Percentiles rank a stretch among this genome's conserved stretches.
phyloP scores from a whole-genome alignment of 2,113 vertebrate genomes.

The Narcine bancroftii region DNA sequence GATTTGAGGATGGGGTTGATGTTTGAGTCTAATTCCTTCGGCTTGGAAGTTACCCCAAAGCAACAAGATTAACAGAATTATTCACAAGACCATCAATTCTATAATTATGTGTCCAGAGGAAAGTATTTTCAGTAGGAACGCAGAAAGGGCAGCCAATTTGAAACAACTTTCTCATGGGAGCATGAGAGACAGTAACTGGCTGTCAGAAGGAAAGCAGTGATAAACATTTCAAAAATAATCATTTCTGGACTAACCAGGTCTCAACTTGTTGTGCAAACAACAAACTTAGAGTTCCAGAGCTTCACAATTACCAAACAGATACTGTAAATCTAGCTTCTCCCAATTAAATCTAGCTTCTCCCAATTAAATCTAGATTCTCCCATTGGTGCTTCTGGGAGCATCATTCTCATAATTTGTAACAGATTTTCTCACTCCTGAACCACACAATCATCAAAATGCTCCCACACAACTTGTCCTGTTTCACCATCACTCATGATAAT shows the following conservation, averaged over 20 bases:
- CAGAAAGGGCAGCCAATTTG: neutral
- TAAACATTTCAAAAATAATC: neutral
- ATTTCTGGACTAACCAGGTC: neutral
- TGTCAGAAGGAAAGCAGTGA: neutral
- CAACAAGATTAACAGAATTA: neutral
- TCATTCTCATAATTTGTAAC: neutral
- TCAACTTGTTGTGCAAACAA: neutral
- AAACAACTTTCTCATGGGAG: neutral
- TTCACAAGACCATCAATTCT: neutral
- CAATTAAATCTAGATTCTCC: neutral
- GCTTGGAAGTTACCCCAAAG: neutral
- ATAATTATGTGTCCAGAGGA: neutral
- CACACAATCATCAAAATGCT: neutral
- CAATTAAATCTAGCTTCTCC: neutral
- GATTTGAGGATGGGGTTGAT: neutral
- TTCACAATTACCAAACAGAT: neutral
- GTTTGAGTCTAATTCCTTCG: neutral
- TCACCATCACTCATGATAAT: neutral
- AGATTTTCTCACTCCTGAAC: neutral
- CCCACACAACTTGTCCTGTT: no score
- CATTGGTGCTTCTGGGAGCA: neutral
- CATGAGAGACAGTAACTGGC: neutral
- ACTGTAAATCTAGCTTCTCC: neutral
- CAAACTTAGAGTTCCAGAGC: neutral
- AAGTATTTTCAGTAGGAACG: neutral